phyloP scores from a whole-genome alignment of 2,113 vertebrate genomes.

The Pomatorhinus ruficollis region DNA sequence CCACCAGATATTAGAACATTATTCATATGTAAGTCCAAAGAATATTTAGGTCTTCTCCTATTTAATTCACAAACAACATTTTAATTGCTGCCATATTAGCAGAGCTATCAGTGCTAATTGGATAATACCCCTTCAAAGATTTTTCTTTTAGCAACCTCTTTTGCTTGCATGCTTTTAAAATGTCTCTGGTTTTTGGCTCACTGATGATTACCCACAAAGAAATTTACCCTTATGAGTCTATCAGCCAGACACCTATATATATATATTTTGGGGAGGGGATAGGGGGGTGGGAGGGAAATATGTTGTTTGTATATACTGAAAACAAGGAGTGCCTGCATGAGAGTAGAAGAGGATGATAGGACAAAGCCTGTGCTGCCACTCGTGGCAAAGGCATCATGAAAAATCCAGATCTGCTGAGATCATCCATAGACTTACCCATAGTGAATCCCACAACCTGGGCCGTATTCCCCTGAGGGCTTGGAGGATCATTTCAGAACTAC shows the following conservation, averaged over 20 bases:
- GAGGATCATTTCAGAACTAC: background rate
- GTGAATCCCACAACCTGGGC: background rate
- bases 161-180: background rate
- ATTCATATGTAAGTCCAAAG: conserved; percentile 65
- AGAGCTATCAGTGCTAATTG: conserved; percentile 55
- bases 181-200: background rate
- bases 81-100: conserved; percentile 66
- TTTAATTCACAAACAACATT: conserved; percentile 65
- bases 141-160: conserved; percentile 33
- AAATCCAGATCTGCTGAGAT: background rate
- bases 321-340: background rate
- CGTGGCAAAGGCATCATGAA: background rate
- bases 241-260: background rate
- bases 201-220: background rate
- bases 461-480: background rate
- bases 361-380: background rate
- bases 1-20: conserved; percentile 68
- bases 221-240: background rate
- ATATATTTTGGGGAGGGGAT: fast-evolving
- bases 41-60: conserved; percentile 69
- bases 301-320: background rate
- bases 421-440: background rate
- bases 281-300: fast-evolving
- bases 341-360: background rate
- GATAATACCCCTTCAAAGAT: conserved; percentile 56